Evolutionary conservation across 2,113 vertebrate genomes (phyloP).

Genomic region (Macroglossus sobrinus): DNA sequence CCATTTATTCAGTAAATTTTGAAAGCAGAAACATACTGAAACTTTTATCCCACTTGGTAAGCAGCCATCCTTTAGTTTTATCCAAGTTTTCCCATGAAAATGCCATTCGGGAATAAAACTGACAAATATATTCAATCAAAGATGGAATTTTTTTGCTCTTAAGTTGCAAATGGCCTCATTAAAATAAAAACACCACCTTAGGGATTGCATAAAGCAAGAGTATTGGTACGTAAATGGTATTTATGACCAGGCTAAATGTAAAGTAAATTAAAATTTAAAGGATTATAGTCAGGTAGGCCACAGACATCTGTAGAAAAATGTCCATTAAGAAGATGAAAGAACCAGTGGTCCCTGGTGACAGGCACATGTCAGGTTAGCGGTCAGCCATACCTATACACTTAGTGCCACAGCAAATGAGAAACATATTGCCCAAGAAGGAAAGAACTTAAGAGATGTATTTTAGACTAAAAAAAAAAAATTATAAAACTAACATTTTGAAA

Average conservation of each 20-base stretch:
- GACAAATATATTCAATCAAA: conserved; percentile 96
- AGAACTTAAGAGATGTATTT: conserved; percentile 75
- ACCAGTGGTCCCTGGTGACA: conserved; percentile 84
- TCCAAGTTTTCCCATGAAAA: conserved; percentile 93
- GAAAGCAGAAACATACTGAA: conserved; percentile 81
- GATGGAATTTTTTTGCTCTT: conserved; percentile 90
- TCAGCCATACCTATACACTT: conserved; percentile 82
- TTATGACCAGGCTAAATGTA: conserved; percentile 99
- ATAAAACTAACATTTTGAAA: conserved; percentile 45
- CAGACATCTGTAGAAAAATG: conserved; percentile 89
- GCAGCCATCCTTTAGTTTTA: conserved; percentile 86
- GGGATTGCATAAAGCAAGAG: conserved; percentile 94
- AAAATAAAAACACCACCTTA: conserved; percentile 98
- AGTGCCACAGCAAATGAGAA: conserved; percentile 82
- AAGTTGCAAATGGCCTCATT: conserved; percentile 99
- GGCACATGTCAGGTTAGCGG: conserved; percentile 78
- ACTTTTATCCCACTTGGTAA: conserved; percentile 86
- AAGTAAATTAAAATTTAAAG: conserved; percentile 99
- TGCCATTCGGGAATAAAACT: conserved; percentile 94
- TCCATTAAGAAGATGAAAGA: conserved; percentile 98
- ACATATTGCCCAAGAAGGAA: conserved; percentile 65
- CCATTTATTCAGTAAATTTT: conserved; percentile 83
- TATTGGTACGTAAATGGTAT: conserved; percentile 97
- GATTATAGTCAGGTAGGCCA: conserved; percentile 96
- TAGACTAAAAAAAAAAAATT: conserved; percentile 75